Evolutionary conservation across 1,140 invertebrate species (phyloP), one percentile per base, ranked within the genome.

Genomic region (Nomia melanderi): DNA sequence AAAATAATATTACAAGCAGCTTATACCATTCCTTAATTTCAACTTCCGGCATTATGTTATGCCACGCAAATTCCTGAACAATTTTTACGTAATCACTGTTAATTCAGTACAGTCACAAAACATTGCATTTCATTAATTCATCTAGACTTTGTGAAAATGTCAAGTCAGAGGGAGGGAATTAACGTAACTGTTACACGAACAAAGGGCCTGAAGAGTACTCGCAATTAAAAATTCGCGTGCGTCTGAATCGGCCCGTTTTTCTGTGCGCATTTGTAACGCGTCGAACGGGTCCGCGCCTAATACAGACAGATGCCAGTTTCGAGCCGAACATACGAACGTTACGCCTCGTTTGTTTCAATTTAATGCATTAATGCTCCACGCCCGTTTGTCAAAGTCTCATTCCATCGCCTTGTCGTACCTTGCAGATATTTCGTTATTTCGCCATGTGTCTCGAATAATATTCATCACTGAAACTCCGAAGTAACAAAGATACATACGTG

Each of bases 281-380:
- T 23, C 31, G 17, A 41, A 64, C 17, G 20, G 25, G 31, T 33
- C 50, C n/a, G 20, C n/a, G 0, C 31, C 9, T 59, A 39, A 41
- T 20, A 11, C 23, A 27, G 36, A 57, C 17, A 39, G 57, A 70
- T 59, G 31, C 31, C 9, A 29, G 53, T 41, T 41, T 69, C 8
- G n/a, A 1, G 17, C 12, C 44, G 39, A 29, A 57, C n/a, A 25
- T 20, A 33, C 5, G 50, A 56, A 0, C 9, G 12, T 56, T 41
- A n/a, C 47, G n/a, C 6, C 50, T 65, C 62, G 29, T 65, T 65
- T 27, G 27, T 66, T 66, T 74, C 27, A 56, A 56, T 44, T 44
- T 25, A 63, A 63, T 17, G 11, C 29, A 20, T 62, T 27, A 25
- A 33, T 25, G 20, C 23, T 41, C 23, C 25, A 11, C 27, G 20